Base-by-base conservation (phyloP, 1,140 invertebrate species). In the Philopotamus ludificatus region DNA sequence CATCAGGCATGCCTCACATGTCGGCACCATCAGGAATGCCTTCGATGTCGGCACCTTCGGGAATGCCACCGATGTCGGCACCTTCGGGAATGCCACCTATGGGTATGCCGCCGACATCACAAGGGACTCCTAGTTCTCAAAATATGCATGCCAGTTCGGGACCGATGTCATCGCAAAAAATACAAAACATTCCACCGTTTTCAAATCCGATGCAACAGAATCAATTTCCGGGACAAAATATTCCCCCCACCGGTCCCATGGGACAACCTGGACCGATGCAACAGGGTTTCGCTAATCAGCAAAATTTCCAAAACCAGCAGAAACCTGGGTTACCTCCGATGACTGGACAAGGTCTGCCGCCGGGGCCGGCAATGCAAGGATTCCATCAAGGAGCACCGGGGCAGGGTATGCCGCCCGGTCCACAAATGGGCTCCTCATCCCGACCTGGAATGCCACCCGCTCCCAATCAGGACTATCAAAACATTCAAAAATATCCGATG, bases 381-480 rank as follows among this genome's bases (percentile, higher is more conserved):
- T 34, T 34, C 71, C 67, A 63, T 72, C 72, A 63, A n/a, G n/a
- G n/a, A n/a, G 61, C 66, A 23, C 71, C 73, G 45, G 70, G 65
- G 23, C 76, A 75, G 26, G 71, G 73, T 20, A 75, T 71, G 59
- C 70, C 73, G 47, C 73, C 61, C 49, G 70, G 68, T 51, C 72
- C 72, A 26, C 66, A 57, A 18, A 68, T 70, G 53, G 72, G 71
- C 62, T 72, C 71, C 50, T 55, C 66, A 53, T 60, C 71, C 18
- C 68, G 71, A 21, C 69, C 71, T n/a, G 72, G 73, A 0, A 59
- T 75, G 61, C 73, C 72, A 12, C 72, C 72, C 1, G 71, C 74
- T 49, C 70, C 71, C 1, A 74, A 72, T 15, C 51, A 72, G n/a
- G 73, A 63, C 10, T 62, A 63, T 21, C 58, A 51, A 28, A 2